Evolutionary conservation across 2,888 invertebrate genomes (phyloP).

Genomic region (Tyria jacobaeae): DNA sequence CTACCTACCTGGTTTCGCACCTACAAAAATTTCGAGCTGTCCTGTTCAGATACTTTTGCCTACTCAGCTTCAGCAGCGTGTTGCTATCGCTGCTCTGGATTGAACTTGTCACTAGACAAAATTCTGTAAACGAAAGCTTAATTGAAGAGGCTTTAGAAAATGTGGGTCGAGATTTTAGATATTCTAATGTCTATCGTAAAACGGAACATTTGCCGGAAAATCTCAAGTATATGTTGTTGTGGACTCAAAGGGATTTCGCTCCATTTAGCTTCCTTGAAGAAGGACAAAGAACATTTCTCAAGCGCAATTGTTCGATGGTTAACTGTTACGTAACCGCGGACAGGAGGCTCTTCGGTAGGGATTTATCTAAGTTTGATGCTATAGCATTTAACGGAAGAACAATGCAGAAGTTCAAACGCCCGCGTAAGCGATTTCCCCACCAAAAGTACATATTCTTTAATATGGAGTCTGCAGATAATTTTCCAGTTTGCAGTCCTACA

Average conservation of each 20-base stretch:
- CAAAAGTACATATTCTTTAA: conserved; percentile 78
- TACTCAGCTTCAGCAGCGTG: conserved; percentile 61
- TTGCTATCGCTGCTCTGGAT: conserved; percentile 61
- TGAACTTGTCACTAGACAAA: conserved; percentile 49
- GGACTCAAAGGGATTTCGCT: conserved; percentile 64
- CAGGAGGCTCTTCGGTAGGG: conserved; percentile 15
- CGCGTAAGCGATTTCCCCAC: conserved; percentile 56
- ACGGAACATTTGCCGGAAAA: conserved; percentile 57
- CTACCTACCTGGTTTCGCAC: conserved; percentile 36
- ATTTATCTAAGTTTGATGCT: conserved; percentile 68
- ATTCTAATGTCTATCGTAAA: conserved; percentile 69
- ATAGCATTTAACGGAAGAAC: conserved; percentile 75
- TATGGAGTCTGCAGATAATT: conserved; percentile 76
- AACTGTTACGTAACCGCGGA: conserved; percentile 73
- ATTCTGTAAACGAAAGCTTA: conserved; percentile 50
- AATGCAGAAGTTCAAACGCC: conserved; percentile 53
- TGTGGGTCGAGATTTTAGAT: conserved; percentile 66
- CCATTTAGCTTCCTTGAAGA: conserved; percentile 66
- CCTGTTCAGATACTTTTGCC: conserved; percentile 54
- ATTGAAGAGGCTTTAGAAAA: conserved; percentile 68
- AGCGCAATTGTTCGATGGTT: conserved; percentile 68
- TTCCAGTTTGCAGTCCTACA: conserved; percentile 62
- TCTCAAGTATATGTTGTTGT: conserved; percentile 72
- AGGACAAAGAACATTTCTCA: conserved; percentile 69
- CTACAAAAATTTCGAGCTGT: conserved; percentile 57